Evolutionary conservation across 2,797 vertebrate genomes (phyloP).

Genomic region (Gobionotothen gibberifrons): DNA sequence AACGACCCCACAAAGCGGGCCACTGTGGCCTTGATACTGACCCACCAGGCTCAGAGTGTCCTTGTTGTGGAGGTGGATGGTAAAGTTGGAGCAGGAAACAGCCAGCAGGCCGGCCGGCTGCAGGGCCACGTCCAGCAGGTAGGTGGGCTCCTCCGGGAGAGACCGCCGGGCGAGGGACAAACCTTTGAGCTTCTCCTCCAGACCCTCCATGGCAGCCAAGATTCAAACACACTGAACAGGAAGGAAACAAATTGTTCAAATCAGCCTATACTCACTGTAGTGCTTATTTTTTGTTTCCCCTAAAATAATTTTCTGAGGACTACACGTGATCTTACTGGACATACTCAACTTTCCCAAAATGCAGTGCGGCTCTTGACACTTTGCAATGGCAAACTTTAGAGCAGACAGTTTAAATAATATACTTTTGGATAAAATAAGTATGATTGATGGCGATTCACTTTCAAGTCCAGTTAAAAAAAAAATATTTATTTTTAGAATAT

Average conservation of each 20-base stretch:
- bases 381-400: too few species aligned
- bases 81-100: slow-evolving; percentile 86
- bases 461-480: too few species aligned
- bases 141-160: slow-evolving; percentile 79
- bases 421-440: too few species aligned
- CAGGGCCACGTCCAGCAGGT: slow-evolving; percentile 87
- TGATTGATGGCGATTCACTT: too few species aligned
- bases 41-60: slow-evolving; percentile 81
- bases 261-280: too few species aligned
- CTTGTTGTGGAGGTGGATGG: slow-evolving; percentile 84
- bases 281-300: too few species aligned
- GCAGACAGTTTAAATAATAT: too few species aligned
- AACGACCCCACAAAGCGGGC: slow-evolving; percentile 80
- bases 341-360: too few species aligned
- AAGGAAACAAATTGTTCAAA: neutral
- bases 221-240: neutral
- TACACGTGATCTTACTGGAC: too few species aligned
- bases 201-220: slow-evolving; percentile 79
- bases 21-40: slow-evolving; percentile 75
- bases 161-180: slow-evolving; percentile 85
- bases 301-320: too few species aligned
- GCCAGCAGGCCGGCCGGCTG: slow-evolving; percentile 79
- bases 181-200: slow-evolving; percentile 84
- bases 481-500: too few species aligned
- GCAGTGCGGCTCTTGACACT: too few species aligned